phyloP scores from a whole-genome alignment of 2,888 invertebrate species.

The Clunio marinus region DNA sequence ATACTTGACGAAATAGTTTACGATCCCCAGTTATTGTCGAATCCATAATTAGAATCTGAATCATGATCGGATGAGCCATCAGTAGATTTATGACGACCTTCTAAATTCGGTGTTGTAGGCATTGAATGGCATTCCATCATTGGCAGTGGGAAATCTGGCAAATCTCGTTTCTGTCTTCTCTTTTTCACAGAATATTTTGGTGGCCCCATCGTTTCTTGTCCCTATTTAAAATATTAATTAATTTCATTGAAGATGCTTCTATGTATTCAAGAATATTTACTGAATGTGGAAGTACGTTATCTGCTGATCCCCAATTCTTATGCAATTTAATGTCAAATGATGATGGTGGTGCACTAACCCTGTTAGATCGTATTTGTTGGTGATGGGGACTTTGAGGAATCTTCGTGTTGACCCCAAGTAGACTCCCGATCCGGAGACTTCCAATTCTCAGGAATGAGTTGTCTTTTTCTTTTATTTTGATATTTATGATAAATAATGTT shows the following conservation, averaged over 20 bases:
- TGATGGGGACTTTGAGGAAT: constrained; percentile 53
- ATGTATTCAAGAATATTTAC: background rate
- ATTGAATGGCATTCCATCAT: constrained; percentile 57
- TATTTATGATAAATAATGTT: no score
- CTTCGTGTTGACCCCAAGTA: constrained; percentile 64
- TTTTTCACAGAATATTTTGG: constrained; percentile 65
- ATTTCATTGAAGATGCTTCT: background rate
- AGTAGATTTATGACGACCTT: constrained; percentile 48
- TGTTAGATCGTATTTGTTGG: constrained; percentile 49
- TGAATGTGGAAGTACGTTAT: constrained; percentile 51
- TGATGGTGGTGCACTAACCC: constrained; percentile 46
- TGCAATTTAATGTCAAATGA: constrained; percentile 64
- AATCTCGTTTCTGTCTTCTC: constrained; percentile 61
- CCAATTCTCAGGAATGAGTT: constrained; percentile 86
- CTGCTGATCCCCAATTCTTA: constrained; percentile 87
- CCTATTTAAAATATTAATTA: background rate
- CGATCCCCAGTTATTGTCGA: constrained; percentile 63
- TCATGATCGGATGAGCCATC: constrained; percentile 60
- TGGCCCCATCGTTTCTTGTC: constrained; percentile 60
- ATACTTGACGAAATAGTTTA: background rate
- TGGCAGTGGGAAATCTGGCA: constrained; percentile 47
- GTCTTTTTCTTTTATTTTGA: constrained; percentile 85
- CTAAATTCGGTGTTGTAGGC: constrained; percentile 65
- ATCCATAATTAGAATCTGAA: constrained; percentile 83
- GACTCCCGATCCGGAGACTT: constrained; percentile 83